A percentile compares a stretch with the other conserved stretches of the same genome.
phyloP scores from a whole-genome alignment of 2,797 vertebrate species.

The Xenops minutus region DNA sequence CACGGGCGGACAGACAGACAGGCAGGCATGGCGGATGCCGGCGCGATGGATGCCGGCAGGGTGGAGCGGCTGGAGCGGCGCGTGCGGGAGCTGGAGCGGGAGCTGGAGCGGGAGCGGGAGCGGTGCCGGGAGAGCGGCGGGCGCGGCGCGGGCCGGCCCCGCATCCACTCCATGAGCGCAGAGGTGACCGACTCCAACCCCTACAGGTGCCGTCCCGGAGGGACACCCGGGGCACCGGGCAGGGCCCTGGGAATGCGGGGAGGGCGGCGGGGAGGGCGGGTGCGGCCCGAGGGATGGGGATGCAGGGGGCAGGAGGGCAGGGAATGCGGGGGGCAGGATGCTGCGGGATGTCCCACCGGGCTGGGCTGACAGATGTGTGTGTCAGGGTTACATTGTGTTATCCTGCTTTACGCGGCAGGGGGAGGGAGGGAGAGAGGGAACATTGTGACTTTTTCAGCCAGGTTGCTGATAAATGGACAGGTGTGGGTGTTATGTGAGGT shows the following conservation, averaged over 20 bases:
- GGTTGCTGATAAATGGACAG: neutral
- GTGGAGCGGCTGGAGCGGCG: slow-evolving; percentile 84
- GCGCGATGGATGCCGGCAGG: neutral
- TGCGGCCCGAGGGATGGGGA: no score
- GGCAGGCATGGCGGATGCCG: no score
- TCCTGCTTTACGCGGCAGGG: neutral
- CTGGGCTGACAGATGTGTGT: no score
- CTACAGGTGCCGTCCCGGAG: slow-evolving; percentile 86
- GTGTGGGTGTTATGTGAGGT: neutral
- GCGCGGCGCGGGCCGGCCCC: slow-evolving; percentile 67
- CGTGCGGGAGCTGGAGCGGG: slow-evolving; percentile 86
- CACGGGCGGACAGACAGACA: no score
- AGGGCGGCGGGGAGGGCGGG: fast-evolving
- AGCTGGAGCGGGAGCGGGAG: slow-evolving; percentile 73
- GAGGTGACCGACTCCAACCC: slow-evolving; percentile 96
- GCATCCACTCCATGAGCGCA: slow-evolving; percentile 89
- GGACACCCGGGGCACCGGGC: no score
- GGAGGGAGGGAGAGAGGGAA: neutral
- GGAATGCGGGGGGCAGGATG: no score
- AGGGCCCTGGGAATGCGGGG: neutral
- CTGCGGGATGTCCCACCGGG: no score
- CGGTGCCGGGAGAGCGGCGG: slow-evolving; percentile 75
- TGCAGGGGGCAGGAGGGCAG: no score
- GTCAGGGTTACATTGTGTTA: neutral
- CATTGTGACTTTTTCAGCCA: neutral